Base-by-base conservation (phyloP, 2,113 vertebrate genomes). In the Lota lota region DNA sequence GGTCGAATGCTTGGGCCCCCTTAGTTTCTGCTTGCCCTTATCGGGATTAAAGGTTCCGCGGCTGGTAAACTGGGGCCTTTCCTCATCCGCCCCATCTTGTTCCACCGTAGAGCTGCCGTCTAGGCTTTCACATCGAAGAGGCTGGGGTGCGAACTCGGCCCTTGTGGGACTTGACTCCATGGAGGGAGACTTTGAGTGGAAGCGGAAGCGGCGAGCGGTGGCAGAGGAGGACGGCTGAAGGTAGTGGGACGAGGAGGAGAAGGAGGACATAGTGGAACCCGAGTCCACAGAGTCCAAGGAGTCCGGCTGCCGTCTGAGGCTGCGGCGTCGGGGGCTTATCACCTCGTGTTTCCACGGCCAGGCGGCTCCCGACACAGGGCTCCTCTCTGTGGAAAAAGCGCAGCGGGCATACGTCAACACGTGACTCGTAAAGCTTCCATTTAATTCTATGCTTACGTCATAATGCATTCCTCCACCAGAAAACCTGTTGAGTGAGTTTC, bases 11-110 rank as follows among this genome's bases (percentile, higher is more conserved):
- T 94, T 97, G 84, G 90, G 79, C 24, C 92, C 94, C 83, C 93
- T 95, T 53, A 98, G 91, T 92, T 95, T 98, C 88, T 95, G 96
- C 79, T 94, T 95, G 82, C 95, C 94, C 68, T 95, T 96, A 85
- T 97, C 95, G 0, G 95, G 93, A 76, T 94, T 98, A 86, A 95
- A 99, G 0, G 97, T 98, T 78, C 95, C 95, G 0, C 94, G 90
- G 58, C 95, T 98, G 73, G 94, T 94, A 84, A 95, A 98, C 77
- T 94, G 94, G 5, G 95, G 90, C 63, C 85, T 89, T 66, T 96
- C 94, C 4, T 96, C 92, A 0, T 21, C 70, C 0, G 18, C 0
- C 17, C 82, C 74, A 5, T 90, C 89, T 61, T 67, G 92, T 67
- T 96, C 93, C 7, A 63, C 77, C 50, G 0, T 78, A 66, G 82